These are phyloP conservation scores for Nasonia giraulti DNA, from an alignment of 1,140 invertebrate genomes.

Conservation along the genomic window DNA sequence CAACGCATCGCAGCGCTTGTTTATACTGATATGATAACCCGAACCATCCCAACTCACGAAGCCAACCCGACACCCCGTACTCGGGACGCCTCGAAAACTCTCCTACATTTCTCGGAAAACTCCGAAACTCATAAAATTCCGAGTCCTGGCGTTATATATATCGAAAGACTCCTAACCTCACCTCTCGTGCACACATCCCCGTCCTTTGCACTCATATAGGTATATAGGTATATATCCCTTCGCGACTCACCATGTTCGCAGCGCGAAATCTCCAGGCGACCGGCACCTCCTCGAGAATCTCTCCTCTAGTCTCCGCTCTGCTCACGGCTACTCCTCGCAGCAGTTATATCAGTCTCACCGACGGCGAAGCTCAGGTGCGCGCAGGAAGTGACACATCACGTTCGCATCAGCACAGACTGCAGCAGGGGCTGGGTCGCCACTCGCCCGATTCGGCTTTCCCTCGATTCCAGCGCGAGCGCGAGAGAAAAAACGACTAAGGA, in stretches of 20 bases:
- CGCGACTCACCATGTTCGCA: slow-evolving; percentile 38
- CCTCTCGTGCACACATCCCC: neutral
- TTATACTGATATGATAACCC: slow-evolving; percentile 8
- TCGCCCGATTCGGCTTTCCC: slow-evolving; percentile 5
- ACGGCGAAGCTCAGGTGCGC: slow-evolving; percentile 29
- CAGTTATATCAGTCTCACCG: slow-evolving; percentile 17
- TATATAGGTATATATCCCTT: neutral
- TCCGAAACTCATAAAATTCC: neutral
- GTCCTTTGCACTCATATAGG: neutral
- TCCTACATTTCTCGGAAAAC: neutral
- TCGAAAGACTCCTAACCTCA: slow-evolving; percentile 26
- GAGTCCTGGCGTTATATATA: neutral
- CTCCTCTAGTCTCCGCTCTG: neutral
- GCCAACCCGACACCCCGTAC: neutral
- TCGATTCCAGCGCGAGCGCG: neutral
- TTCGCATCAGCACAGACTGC: neutral
- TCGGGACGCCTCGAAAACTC: neutral
- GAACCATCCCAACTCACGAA: neutral
- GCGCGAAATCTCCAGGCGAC: neutral
- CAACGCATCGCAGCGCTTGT: neutral
- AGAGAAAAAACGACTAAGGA: too few relatives aligned
- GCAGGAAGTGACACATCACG: slow-evolving; percentile 50
- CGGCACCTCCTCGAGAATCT: neutral
- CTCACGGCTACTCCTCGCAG: neutral
- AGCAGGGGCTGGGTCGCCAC: slow-evolving; percentile 31